These are phyloP conservation scores for Anticlea derivata DNA, from an alignment of 2,888 invertebrate species.

Conservation along the genomic window DNA sequence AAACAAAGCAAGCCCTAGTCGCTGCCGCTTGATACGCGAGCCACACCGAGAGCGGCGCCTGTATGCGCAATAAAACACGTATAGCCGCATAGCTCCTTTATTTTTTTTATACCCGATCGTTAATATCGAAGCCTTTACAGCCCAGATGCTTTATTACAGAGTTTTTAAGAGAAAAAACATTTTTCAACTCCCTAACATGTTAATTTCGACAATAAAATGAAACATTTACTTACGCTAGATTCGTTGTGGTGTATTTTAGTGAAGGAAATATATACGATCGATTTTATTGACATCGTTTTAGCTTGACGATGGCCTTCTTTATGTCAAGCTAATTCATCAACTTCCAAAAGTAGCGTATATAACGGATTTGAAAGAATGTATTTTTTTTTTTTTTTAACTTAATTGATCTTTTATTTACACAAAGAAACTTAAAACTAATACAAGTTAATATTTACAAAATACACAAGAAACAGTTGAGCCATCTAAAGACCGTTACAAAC, in stretches of 20 bases:
- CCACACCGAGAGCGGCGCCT: slow-evolving; percentile 61
- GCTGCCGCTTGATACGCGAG: slow-evolving; percentile 20
- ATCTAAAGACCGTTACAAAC: no score
- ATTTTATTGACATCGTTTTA: slow-evolving; percentile 20
- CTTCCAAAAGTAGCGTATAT: no score
- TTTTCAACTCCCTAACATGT: slow-evolving; percentile 71
- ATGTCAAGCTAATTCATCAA: neutral
- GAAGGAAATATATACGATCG: slow-evolving; percentile 13
- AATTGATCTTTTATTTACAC: no score
- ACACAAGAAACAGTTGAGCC: no score
- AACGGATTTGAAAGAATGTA: no score
- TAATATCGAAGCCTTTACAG: slow-evolving; percentile 76
- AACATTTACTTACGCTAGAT: slow-evolving; percentile 45
- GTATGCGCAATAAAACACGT: slow-evolving; percentile 68
- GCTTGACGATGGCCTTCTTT: slow-evolving; percentile 4
- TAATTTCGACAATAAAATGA: slow-evolving; percentile 73
- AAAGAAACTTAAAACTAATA: no score
- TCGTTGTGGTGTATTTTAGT: slow-evolving; percentile 31
- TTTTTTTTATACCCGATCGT: slow-evolving; percentile 76
- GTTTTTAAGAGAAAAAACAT: slow-evolving; percentile 56
- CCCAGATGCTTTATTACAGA: slow-evolving; percentile 70
- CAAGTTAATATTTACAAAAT: no score
- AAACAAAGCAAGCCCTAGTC: no score
- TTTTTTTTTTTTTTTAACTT: no score
- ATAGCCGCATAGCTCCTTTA: slow-evolving; percentile 66